Evolutionary conservation across 2,888 invertebrate species (phyloP).

Genomic region (Mycalesis mineus): DNA sequence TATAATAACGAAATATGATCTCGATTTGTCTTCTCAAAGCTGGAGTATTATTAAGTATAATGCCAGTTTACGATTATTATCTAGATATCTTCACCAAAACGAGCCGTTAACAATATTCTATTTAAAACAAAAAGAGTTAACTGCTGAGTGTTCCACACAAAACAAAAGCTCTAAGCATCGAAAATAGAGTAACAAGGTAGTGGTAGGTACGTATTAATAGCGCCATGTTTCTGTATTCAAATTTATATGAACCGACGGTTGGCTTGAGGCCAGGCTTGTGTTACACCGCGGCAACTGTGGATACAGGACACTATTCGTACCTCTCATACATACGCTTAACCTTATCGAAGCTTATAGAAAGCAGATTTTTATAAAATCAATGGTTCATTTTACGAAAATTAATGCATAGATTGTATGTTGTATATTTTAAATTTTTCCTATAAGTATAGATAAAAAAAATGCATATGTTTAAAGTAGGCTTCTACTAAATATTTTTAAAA

Average conservation of each 20-base stretch:
- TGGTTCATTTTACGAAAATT: no score
- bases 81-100: neutral
- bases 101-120: slow-evolving; percentile 16
- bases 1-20: no score
- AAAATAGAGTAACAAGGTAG: slow-evolving; percentile 56
- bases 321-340: no score
- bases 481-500: no score
- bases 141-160: slow-evolving; percentile 29
- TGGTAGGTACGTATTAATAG: slow-evolving; percentile 45
- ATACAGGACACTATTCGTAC: neutral
- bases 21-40: no score
- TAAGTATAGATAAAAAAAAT: no score
- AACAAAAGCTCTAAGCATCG: slow-evolving; percentile 60
- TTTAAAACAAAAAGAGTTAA: slow-evolving; percentile 20
- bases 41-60: slow-evolving; percentile 11
- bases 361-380: no score
- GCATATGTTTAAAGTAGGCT: no score
- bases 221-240: slow-evolving; percentile 57
- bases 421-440: no score
- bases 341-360: no score
- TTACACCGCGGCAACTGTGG: neutral
- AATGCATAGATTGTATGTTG: no score
- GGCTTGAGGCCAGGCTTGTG: slow-evolving; percentile 56
- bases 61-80: slow-evolving; percentile 24
- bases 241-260: slow-evolving; percentile 45